A percentile compares a stretch with the other conserved stretches of the same genome.
phyloP scores from a whole-genome alignment of 2,113 vertebrate species.

The Calidris pygmaea region DNA sequence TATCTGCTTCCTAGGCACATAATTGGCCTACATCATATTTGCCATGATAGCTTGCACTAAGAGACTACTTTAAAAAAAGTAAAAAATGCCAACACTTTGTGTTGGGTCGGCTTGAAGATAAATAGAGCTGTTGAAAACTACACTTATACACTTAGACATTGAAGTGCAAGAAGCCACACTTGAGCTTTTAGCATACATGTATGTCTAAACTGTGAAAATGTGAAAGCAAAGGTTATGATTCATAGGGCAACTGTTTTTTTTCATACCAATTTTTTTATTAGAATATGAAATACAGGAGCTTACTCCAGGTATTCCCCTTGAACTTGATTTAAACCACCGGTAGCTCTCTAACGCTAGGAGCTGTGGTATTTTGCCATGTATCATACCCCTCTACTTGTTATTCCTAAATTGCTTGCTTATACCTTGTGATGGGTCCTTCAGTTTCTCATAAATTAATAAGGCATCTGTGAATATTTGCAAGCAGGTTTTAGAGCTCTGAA shows the following conservation, averaged over 20 bases:
- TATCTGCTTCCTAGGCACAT: background rate
- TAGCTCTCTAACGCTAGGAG: slow-evolving; percentile 19
- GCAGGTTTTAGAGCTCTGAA: slow-evolving; percentile 52
- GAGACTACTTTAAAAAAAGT: background rate
- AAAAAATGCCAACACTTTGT: background rate
- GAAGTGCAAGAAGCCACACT: slow-evolving; percentile 50
- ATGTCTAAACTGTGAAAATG: slow-evolving; percentile 63
- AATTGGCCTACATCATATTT: background rate
- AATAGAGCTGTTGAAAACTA: slow-evolving; percentile 36
- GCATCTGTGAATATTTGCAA: slow-evolving; percentile 67
- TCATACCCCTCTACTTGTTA: slow-evolving; percentile 45
- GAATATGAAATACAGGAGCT: slow-evolving; percentile 31
- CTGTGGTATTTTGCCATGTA: slow-evolving; percentile 21
- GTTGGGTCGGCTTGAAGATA: slow-evolving; percentile 17
- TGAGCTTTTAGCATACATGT: slow-evolving; percentile 63
- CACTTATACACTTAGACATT: background rate
- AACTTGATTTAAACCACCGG: slow-evolving; percentile 62
- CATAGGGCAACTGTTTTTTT: slow-evolving; percentile 48
- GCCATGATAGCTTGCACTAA: background rate
- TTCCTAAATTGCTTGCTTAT: slow-evolving; percentile 75
- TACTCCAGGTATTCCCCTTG: slow-evolving; percentile 21
- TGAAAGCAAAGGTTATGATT: slow-evolving; percentile 62
- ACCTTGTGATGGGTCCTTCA: slow-evolving; percentile 68
- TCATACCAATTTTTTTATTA: slow-evolving; percentile 53
- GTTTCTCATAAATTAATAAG: slow-evolving; percentile 80